These are phyloP conservation scores for Cosmopolites sordidus DNA, from an alignment of 2,888 invertebrate genomes.

Conservation along the genomic window DNA sequence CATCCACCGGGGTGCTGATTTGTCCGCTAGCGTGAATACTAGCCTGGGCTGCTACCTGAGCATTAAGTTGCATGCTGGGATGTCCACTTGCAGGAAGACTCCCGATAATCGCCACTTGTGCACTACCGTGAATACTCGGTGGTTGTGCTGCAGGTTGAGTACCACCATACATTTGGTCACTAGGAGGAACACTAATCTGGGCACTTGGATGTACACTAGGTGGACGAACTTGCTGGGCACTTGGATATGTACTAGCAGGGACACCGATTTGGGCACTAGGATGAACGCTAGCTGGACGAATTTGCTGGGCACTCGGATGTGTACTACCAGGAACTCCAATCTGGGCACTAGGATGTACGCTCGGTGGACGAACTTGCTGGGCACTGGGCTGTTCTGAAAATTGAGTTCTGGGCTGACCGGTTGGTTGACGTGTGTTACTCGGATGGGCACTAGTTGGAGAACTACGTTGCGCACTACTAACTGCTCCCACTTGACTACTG, in stretches of 20 bases:
- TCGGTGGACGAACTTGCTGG: background rate
- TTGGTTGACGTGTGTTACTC: background rate
- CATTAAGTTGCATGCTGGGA: background rate
- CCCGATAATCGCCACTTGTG: background rate
- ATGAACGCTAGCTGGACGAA: background rate
- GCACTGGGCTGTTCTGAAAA: background rate
- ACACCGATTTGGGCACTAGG: background rate
- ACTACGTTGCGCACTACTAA: background rate
- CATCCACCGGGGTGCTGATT: background rate
- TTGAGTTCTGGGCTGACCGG: background rate
- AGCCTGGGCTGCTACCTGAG: background rate
- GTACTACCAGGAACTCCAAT: background rate
- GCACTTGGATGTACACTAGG: background rate
- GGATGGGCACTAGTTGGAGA: background rate
- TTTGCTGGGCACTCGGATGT: background rate
- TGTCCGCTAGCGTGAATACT: background rate
- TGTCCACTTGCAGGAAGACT: background rate
- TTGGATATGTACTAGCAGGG: background rate
- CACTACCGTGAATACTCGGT: background rate
- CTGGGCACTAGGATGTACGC: background rate
- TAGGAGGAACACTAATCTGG: background rate
- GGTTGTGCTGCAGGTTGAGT: background rate
- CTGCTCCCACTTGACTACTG: too few species aligned
- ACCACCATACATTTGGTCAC: too few species aligned
- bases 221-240: constrained; percentile 3